Evolutionary conservation across 2,113 vertebrate species (phyloP), one percentile per base, ranked within the genome.

Genomic region (Cheirogaleus medius): DNA sequence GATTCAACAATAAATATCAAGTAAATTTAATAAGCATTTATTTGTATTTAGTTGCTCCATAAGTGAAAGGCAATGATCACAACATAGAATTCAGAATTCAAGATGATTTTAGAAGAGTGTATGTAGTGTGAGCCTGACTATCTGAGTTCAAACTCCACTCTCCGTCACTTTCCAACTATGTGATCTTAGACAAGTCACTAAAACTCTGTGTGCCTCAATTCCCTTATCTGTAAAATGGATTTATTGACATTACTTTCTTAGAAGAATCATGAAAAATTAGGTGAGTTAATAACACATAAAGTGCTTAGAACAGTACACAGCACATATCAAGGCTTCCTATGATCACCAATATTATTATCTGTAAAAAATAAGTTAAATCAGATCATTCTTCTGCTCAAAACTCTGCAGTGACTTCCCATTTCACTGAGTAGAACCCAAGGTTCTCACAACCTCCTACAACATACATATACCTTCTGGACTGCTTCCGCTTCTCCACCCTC

Each of bases 381-480:
- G 52, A 42, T 5, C 58, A 87, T 27, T 63, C 29, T 39, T 73
- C 44, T 52, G 13, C 42, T 84, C 32, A 73, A 69, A 66, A 52
- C 4, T 18, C 60, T 49, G 8, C 8, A 27, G 32, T 37, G 25
- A 74, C n/a, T 91, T 90, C 8, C 3, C 0, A 15, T 25, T 13
- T 80, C 27, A 63, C 39, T 54, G 17, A 77, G 15, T 2, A n/a
- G 37, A 90, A 42, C 11, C 8, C n/a, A 20, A 60, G 68, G 9
- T 23, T 32, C n/a, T 74, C n/a, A 20, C 7, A 39, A 13, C 1
- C 68, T 49, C 9, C 25, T 25, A 21, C 27, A 7, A 29, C 0
- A 9, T 21, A 0, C 25, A 39, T n/a, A 0, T 0, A n/a, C 10
- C 3, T 29, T 20, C 11, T 25, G 58, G 21, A 0, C 17, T 68